Evolutionary conservation across 2,888 invertebrate genomes (phyloP).

Genomic region (Leptopilina myrica): DNA sequence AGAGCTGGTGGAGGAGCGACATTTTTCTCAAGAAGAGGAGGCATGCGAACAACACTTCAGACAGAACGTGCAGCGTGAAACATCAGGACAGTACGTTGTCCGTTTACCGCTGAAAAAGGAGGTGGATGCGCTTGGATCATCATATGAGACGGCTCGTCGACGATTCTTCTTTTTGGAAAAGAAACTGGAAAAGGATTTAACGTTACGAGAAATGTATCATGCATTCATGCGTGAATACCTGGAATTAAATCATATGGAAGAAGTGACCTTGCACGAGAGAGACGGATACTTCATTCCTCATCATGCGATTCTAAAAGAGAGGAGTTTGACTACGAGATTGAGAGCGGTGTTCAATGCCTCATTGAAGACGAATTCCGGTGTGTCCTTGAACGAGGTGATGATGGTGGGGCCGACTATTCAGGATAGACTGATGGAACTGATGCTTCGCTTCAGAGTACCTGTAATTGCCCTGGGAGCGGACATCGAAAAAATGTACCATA

Average conservation of each 20-base stretch:
- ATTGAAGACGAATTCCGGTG: constrained; percentile 49
- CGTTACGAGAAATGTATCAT: not conserved
- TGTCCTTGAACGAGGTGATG: constrained; percentile 57
- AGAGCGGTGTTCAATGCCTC: constrained; percentile 40
- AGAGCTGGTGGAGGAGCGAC: too few species aligned
- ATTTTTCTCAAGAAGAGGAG: too few species aligned
- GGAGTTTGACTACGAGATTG: constrained; percentile 59
- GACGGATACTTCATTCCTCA: constrained; percentile 43
- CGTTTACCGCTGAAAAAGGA: too few species aligned
- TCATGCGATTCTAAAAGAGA: constrained; percentile 55
- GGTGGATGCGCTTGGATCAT: too few species aligned
- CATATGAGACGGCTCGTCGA: too few species aligned
- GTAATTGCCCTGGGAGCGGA: too few species aligned
- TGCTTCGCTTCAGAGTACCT: constrained; percentile 51
- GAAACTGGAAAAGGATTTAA: not conserved
- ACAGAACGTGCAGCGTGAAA: too few species aligned
- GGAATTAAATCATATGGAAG: constrained; percentile 23
- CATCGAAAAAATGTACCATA: too few species aligned
- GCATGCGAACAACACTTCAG: too few species aligned
- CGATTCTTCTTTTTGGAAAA: not conserved
- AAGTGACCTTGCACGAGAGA: too few species aligned
- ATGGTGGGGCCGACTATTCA: constrained; percentile 55
- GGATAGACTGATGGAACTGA: constrained; percentile 47
- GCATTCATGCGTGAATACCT: constrained; percentile 46
- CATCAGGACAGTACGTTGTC: too few species aligned